Percentiles rank a stretch among this genome's conserved stretches.
These are phyloP conservation scores for Habroteleia sp. DNA, from an alignment of 2,888 invertebrate species.

Conservation along the genomic window DNA sequence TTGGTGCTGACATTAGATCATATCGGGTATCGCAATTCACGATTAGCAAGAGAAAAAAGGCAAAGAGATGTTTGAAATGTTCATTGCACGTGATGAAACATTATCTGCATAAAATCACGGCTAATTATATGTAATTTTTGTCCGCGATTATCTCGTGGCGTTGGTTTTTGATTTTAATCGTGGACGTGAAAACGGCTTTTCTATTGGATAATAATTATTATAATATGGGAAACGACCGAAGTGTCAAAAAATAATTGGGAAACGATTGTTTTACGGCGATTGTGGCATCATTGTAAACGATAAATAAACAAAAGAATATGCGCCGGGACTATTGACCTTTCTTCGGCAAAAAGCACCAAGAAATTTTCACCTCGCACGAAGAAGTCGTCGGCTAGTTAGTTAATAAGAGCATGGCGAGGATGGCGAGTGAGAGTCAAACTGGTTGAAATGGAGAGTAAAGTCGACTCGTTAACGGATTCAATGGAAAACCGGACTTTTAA, in stretches of 20 bases:
- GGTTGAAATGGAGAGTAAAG: constrained; percentile 55
- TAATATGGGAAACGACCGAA: not conserved
- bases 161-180: not conserved
- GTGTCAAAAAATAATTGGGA: constrained; percentile 26
- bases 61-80: constrained; percentile 1
- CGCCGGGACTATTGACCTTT: constrained; percentile 52
- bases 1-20: constrained; percentile 2
- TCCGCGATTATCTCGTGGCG: constrained; percentile 1
- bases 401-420: too few relatives aligned
- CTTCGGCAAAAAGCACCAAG: constrained; percentile 33
- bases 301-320: constrained; percentile 47
- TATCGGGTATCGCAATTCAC: constrained; percentile 1
- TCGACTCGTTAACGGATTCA: constrained; percentile 49
- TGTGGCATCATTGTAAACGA: not conserved
- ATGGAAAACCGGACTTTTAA: constrained; percentile 56
- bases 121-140: constrained; percentile 21
- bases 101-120: constrained; percentile 18
- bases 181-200: not conserved
- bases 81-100: constrained; percentile 24
- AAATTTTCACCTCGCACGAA: constrained; percentile 59
- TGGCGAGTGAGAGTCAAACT: constrained; percentile 63
- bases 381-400: constrained; percentile 54
- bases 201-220: constrained; percentile 13
- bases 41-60: not conserved
- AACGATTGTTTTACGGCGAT: constrained; percentile 18